A percentile compares a stretch with the other conserved stretches of the same genome.
phyloP scores from a whole-genome alignment of 2,113 vertebrate species.

The Megalops atlanticus region DNA sequence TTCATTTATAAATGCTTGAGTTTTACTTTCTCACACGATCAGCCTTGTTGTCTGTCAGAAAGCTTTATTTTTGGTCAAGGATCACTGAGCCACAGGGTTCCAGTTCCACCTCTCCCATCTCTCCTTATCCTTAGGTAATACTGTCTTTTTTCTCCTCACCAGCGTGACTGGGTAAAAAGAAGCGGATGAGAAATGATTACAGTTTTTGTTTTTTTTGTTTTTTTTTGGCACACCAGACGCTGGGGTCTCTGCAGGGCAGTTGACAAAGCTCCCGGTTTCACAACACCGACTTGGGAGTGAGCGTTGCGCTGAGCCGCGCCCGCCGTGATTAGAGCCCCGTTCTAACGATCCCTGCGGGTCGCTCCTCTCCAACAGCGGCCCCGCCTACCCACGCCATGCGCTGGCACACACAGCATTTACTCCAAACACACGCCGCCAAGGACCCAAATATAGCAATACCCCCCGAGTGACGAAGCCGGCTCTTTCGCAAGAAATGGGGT shows the following conservation, averaged over 20 bases:
- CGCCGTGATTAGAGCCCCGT: background rate
- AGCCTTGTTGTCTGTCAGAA: too few relatives aligned
- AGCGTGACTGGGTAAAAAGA: background rate
- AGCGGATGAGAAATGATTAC: background rate
- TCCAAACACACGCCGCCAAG: background rate
- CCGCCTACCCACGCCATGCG: background rate
- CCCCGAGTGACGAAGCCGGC: background rate
- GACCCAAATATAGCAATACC: constrained; percentile 24
- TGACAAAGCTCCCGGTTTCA: constrained; percentile 10
- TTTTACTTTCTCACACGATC: too few relatives aligned
- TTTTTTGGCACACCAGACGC: background rate
- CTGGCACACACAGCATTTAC: constrained; percentile 8
- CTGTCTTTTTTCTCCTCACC: background rate
- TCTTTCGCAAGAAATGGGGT: background rate
- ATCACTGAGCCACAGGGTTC: too few relatives aligned
- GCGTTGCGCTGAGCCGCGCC: background rate
- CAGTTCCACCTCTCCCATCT: too few relatives aligned
- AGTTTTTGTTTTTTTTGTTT: too few relatives aligned
- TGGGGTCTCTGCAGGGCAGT: background rate
- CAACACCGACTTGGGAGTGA: background rate
- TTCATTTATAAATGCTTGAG: too few relatives aligned
- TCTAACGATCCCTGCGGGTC: background rate
- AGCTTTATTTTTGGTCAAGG: too few relatives aligned
- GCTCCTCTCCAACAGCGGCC: background rate
- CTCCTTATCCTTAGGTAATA: too few relatives aligned